phyloP scores from a whole-genome alignment of 92 coral and sea anemone genomes.

The Phymanthus crucifer region DNA sequence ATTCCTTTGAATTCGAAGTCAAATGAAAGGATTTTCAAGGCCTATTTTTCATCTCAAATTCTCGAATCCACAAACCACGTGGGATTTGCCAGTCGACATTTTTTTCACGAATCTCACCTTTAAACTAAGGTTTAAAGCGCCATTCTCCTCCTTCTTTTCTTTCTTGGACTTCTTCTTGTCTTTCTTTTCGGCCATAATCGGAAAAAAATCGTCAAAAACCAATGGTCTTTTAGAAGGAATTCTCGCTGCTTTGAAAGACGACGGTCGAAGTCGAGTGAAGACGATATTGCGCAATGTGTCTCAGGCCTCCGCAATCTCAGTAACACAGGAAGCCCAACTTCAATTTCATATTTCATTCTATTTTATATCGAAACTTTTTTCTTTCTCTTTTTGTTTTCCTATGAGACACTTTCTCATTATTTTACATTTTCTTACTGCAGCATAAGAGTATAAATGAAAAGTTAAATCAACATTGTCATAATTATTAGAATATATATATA shows the following conservation, averaged over 20 bases:
- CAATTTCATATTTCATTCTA: too few relatives aligned
- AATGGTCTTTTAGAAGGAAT: neutral
- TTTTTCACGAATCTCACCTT: constrained; percentile 11
- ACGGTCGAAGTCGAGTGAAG: too few relatives aligned
- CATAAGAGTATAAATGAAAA: too few relatives aligned
- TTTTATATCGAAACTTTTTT: too few relatives aligned
- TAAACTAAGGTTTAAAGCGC: neutral
- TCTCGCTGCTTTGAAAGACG: neutral
- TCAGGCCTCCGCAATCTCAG: constrained; percentile 10
- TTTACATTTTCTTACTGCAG: too few relatives aligned
- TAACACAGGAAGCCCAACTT: neutral
- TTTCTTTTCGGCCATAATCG: constrained; percentile 37
- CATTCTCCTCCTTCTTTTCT: constrained; percentile 29
- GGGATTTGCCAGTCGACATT: neutral
- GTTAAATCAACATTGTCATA: too few relatives aligned
- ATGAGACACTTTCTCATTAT: too few relatives aligned
- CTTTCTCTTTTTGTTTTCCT: too few relatives aligned
- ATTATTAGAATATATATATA: too few relatives aligned
- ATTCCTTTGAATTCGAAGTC: neutral
- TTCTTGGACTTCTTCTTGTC: constrained; percentile 47
- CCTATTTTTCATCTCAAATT: neutral
- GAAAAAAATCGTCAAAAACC: neutral
- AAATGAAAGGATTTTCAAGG: neutral
- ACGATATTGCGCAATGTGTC: constrained; percentile 45
- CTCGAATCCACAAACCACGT: constrained; percentile 2